Evolutionary conservation across 2,113 vertebrate species (phyloP).

Genomic region (Triplophysa dalaica): DNA sequence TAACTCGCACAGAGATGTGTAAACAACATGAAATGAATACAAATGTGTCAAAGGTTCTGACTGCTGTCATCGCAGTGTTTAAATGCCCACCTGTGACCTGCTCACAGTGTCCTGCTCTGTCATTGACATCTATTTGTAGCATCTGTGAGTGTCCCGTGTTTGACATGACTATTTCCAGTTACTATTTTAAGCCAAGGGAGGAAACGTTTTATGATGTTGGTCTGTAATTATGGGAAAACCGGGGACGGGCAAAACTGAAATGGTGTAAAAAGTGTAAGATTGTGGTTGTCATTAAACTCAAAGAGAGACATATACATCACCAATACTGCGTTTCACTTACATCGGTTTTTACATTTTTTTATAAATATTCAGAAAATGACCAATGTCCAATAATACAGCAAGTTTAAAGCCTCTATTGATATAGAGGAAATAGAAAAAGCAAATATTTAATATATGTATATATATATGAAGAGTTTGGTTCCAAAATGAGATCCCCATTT

Average conservation of each 20-base stretch:
- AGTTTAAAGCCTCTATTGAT: too few species aligned
- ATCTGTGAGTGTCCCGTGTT: constrained; percentile 4
- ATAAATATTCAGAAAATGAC: too few species aligned
- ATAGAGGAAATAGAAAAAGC: too few species aligned
- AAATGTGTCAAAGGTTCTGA: not conserved
- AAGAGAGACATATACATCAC: not conserved
- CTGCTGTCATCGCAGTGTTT: not conserved
- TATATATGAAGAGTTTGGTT: too few species aligned
- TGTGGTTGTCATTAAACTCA: not conserved
- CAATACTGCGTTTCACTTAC: not conserved
- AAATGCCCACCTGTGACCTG: not conserved
- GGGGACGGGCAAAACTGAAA: not conserved
- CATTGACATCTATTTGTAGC: constrained; percentile 36
- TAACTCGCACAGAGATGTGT: not conserved
- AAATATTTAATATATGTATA: too few species aligned
- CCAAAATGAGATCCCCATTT: too few species aligned
- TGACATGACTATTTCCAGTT: constrained; percentile 42
- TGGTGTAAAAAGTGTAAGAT: not conserved
- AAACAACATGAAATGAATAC: not conserved
- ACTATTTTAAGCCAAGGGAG: constrained; percentile 23
- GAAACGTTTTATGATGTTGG: constrained; percentile 21
- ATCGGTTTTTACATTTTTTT: too few species aligned
- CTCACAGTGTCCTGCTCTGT: constrained; percentile 1
- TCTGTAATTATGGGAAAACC: constrained; percentile 27
- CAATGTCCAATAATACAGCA: too few species aligned